Base-by-base conservation (phyloP, 2,888 invertebrate genomes). In the Drosophila hamatofila region DNA sequence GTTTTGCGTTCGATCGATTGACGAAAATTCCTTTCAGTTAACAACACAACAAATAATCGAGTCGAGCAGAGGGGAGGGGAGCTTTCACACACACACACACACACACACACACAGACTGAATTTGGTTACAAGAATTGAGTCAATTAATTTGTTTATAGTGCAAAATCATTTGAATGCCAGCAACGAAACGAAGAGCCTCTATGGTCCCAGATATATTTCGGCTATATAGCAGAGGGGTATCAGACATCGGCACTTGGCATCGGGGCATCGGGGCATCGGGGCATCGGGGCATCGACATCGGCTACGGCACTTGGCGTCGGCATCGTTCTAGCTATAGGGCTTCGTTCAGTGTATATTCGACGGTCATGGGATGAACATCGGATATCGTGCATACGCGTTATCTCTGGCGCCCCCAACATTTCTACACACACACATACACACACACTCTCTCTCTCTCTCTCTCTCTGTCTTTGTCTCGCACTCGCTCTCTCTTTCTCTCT, bases 291-390 rank as follows among this genome's bases (percentile, higher is more conserved):
- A 52, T 23, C 49, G 30, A n/a, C 23, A 41, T 3, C 39, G 41
- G 49, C 27, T 27, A 27, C 27, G 27, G n/a, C 67, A 61, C 39
- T 61, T 27, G 52, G 12, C 55, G 55, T 46, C 59, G 49, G 14
- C 59, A 68, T 48, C 52, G 73, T 7, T 44, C 16, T 25, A 44
- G 44, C 44, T 16, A 16, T 23, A 23, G 44, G 44, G 61, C 63
- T 72, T 71, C 61, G 56, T 51, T 80, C 71, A 84, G 83, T 84
- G 69, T 54, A 68, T 58, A 70, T 67, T 80, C 78, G 72, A 72
- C 83, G 89, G 89, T 84, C 89, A 84, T 84, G 84, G 84, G 79
- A 79, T 87, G 77, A 84, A 75, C 84, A 84, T 65, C 88, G 74
- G 68, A 72, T 57, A 68, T 70, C 59, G 70, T 51, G 71, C 44